A percentile compares a stretch with the other conserved stretches of the same genome.
Conservation (phyloP, 1,140 invertebrate genomes). For the Drosophila nikananu region DNA sequence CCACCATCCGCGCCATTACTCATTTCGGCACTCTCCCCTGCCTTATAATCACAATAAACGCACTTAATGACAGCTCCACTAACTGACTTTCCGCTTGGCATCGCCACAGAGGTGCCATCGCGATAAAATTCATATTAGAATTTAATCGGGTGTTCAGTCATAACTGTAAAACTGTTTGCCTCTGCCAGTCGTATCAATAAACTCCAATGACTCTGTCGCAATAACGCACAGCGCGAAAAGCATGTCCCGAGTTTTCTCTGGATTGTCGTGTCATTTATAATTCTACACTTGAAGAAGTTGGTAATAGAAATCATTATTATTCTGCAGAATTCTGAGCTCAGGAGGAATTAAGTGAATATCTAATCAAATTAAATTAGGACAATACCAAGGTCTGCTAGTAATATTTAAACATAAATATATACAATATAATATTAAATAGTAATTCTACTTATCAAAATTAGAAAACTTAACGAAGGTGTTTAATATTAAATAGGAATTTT, state of each 20-base stretch:
- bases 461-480: background rate
- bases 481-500: background rate
- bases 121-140: constrained; percentile 80
- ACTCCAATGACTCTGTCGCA: constrained; percentile 55
- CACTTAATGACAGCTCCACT: constrained; percentile 63
- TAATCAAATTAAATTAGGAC: background rate
- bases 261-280: background rate
- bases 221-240: constrained; percentile 13
- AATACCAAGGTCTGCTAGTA: background rate
- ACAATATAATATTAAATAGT: background rate
- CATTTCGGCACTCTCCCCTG: constrained; percentile 47
- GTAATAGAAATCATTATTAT: too few relatives aligned
- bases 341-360: background rate
- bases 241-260: too few relatives aligned
- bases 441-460: background rate
- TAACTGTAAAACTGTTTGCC: constrained; percentile 66
- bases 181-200: constrained; percentile 65
- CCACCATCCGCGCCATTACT: constrained; percentile 47
- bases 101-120: constrained; percentile 32
- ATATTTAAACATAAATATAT: background rate
- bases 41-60: constrained; percentile 72
- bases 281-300: background rate
- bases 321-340: background rate
- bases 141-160: constrained; percentile 76
- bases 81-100: constrained; percentile 46